Base-by-base conservation (phyloP, 2,888 invertebrate genomes). In the Aporophyla lueneburgensis region DNA sequence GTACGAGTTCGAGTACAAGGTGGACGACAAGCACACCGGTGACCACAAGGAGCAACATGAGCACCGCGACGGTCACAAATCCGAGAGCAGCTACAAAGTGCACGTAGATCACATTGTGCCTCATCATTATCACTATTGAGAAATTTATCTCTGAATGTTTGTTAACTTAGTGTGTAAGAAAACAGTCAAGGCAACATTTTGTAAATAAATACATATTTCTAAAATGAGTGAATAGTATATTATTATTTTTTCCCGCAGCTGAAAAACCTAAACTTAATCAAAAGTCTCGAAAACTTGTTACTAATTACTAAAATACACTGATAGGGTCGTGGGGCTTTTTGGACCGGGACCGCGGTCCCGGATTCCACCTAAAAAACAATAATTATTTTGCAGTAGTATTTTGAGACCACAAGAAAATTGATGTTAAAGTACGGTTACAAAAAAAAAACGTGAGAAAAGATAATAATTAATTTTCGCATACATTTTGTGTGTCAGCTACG, bases 21-120 rank as follows among this genome's bases (percentile, higher is more conserved):
- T 97, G 40, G 94, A 96, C 72, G 97, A 97, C 89, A 95, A 95
- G 5, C 96, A 97, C 88, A 97, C 97, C 69, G 97, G 97, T 27
- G 97, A 97, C 91, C 94, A 95, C 90, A 96, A 96, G 90, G 93
- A 94, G 12, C 96, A 96, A 82, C 95, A 94, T 76, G 96, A 96
- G 89, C 93, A 94, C 86, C 94, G 95, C 72, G 96, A 97, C 90
- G 97, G 97, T 66, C 96, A 97, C 88, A 94, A 93, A 70, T 97
- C 97, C 68, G 95, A 97, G 89, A 97, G 97, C 21, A 87, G 96
- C 88, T 97, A 97, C 91, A 94, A 94, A 56, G 92, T 97, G 66
- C 96, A 96, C 79, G 95, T 97, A 12, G 89, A 91, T 65, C 91
- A 91, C 65, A 84, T 87, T 16, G 86, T 88, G 6, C 89, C 88